Evolutionary conservation across 1,140 invertebrate species (phyloP), one percentile per base, ranked within the genome.

Genomic region (Drosophila malerkotliana): DNA sequence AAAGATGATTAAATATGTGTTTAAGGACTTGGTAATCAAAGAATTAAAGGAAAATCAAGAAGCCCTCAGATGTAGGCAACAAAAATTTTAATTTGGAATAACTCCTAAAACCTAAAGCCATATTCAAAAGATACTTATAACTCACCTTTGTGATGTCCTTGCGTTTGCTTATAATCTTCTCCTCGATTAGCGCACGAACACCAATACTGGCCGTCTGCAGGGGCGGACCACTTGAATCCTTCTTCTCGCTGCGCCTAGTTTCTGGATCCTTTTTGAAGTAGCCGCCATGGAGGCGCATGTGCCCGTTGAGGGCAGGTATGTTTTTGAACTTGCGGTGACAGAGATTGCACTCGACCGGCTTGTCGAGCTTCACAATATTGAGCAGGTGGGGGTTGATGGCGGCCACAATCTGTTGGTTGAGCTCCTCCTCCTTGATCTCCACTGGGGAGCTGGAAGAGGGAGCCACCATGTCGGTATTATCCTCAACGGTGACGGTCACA

Each of bases 301-400:
- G 98, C 12, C 98, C 98, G 93, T 99, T 99, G 30, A 99, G 94
- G 14, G 98, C 98, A 6, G 98, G 97, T 92, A 98, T 96, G 92
- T 99, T 99, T 93, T 99, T 99, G 92, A 99, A 99, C 92, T 97
- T 96, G 52, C 97, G 94, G 92, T 98, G 96, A 92, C 98, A 99
- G 39, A 99, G 94, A 92, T 97, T 97, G 92, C 98, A 99, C 92
- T 98, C 97, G 21, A 98, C 97, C 24, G 97, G 97, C 90, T 97
- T 97, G 14, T 95, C 94, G 26, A 92, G 85, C 74, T 94, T 92
- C 4, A 92, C 82, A 57, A 93, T 93, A 71, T 92, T 93, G 37
- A 91, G 72, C 54, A 91, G 62, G 60, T 91, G 85, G 39, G 85
- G 79, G 79, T 90, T 92, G 8, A 92, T 90, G 21, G 92, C 72